Percentiles rank a stretch among this genome's conserved stretches.
phyloP scores from a whole-genome alignment of 2,888 invertebrate species.

The Macroteleia sp. region DNA sequence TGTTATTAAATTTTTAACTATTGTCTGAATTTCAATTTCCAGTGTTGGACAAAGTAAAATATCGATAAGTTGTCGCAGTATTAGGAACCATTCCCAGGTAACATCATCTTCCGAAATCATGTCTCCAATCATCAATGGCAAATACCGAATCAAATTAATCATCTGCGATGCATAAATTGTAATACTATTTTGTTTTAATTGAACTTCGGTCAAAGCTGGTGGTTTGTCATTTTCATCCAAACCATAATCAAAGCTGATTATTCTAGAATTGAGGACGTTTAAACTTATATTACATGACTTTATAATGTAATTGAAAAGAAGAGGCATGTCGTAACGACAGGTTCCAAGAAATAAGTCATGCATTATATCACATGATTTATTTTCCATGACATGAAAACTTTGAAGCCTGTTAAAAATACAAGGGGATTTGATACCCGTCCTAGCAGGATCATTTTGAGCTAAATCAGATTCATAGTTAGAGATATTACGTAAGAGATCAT shows the following conservation, averaged over 20 bases:
- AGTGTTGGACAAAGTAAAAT: constrained; percentile 35
- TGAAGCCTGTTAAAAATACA: constrained; percentile 56
- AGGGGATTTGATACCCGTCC: constrained; percentile 31
- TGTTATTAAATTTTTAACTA: constrained; percentile 29
- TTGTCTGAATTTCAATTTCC: constrained; percentile 21
- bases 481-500: constrained; percentile 11
- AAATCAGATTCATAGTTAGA: constrained; percentile 51
- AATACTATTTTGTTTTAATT: constrained; percentile 41
- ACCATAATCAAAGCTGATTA: constrained; percentile 57
- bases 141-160: constrained; percentile 31
- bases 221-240: constrained; percentile 49
- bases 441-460: constrained; percentile 5
- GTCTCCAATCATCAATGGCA: constrained; percentile 52
- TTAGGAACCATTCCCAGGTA: constrained; percentile 55
- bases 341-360: constrained; percentile 55
- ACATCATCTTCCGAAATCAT: constrained; percentile 28
- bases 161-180: constrained; percentile 58
- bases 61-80: constrained; percentile 45
- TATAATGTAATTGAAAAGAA: constrained; percentile 45
- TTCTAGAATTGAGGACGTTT: constrained; percentile 46
- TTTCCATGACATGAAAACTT: constrained; percentile 54
- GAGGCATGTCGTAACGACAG: constrained; percentile 47
- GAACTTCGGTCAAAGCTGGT: constrained; percentile 29
- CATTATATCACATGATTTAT: constrained; percentile 55
- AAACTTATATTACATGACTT: constrained; percentile 29